Evolutionary conservation across 2,888 invertebrate species (phyloP).

Genomic region (Neocrepidodera transversa): DNA sequence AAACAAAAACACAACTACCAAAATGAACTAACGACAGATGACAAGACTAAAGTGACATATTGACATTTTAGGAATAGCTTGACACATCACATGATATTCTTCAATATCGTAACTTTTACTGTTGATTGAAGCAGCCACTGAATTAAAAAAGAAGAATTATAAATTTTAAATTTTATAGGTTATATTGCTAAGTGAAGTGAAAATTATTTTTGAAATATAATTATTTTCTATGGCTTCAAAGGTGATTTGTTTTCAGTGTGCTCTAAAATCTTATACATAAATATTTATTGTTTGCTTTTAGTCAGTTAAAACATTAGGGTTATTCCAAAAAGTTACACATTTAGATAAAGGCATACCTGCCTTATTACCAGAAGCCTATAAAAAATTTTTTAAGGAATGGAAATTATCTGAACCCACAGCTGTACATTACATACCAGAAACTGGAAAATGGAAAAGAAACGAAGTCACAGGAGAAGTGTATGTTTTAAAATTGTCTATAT

Average conservation of each 20-base stretch:
- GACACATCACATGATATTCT: slow-evolving; percentile 17
- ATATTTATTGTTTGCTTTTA: slow-evolving; percentile 38
- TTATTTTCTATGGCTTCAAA: slow-evolving; percentile 20
- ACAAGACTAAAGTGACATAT: slow-evolving; percentile 7
- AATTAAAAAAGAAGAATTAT: no score
- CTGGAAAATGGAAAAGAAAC: slow-evolving; percentile 76
- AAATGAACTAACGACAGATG: slow-evolving; percentile 25
- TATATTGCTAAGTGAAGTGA: no score
- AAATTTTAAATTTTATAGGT: no score
- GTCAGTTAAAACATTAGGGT: slow-evolving; percentile 54
- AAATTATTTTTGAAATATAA: no score
- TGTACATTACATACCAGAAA: slow-evolving; percentile 76
- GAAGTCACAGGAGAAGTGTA: slow-evolving; percentile 77
- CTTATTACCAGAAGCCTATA: slow-evolving; percentile 79
- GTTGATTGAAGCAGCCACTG: not conserved
- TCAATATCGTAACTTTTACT: not conserved
- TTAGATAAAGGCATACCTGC: slow-evolving; percentile 74
- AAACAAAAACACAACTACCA: slow-evolving; percentile 29
- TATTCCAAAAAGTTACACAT: slow-evolving; percentile 49
- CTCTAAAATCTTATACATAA: no score
- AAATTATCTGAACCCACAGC: slow-evolving; percentile 68
- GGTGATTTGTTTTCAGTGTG: no score
- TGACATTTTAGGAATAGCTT: slow-evolving; percentile 19
- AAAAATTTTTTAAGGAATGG: slow-evolving; percentile 89
- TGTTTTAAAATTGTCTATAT: slow-evolving; percentile 43